Base-by-base conservation (phyloP, 2,888 invertebrate genomes). In the Lochmaea capreae region DNA sequence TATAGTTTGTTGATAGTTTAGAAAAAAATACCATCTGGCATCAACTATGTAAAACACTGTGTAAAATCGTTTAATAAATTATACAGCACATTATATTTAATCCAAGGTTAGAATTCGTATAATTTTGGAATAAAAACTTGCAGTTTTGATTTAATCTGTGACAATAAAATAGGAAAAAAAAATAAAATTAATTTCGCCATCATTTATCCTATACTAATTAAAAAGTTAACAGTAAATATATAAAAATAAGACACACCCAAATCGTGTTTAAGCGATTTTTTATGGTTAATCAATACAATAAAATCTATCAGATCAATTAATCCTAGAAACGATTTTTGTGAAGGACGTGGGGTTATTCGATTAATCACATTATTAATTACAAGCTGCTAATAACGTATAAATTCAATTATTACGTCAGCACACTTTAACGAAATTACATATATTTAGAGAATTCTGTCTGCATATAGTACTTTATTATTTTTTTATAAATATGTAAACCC, bases 61-160 rank as follows among this genome's bases (percentile, higher is more conserved):
- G 3, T 43, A 43, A 43, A 43, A 3, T 12, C 10, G 43, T 46
- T 46, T 14, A 11, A 14, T 46, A 49, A 52, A 54, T 52, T 66
- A 49, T 65, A 46, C 39, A 11, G 14, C 26, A 22, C 46, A 54
- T 66, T 66, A 33, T 66, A 22, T n/a, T 69, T 63, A 62, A 69
- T 63, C 42, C 69, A 69, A 69, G 69, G 69, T 69, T 69, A 9
- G 10, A 33, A 42, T 42, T 14, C 11, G n/a, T 69, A 63, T 68
- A 69, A 69, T 69, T 62, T 69, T 39, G 42, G 22, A 54, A 69
- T 69, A 52, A 33, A 54, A 54, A 54, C 18, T 26, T 57, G 42
- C 46, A 58, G 58, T 67, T 18, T 54, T 14, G 57, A 18, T 16
- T 39, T 58, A 42, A 67, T 59, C 39, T 59, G 67, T 43, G 33